A percentile compares a stretch with the other conserved stretches of the same genome.
Evolutionary conservation across 2,888 invertebrate genomes (phyloP).

Genomic region (Noctua comes): DNA sequence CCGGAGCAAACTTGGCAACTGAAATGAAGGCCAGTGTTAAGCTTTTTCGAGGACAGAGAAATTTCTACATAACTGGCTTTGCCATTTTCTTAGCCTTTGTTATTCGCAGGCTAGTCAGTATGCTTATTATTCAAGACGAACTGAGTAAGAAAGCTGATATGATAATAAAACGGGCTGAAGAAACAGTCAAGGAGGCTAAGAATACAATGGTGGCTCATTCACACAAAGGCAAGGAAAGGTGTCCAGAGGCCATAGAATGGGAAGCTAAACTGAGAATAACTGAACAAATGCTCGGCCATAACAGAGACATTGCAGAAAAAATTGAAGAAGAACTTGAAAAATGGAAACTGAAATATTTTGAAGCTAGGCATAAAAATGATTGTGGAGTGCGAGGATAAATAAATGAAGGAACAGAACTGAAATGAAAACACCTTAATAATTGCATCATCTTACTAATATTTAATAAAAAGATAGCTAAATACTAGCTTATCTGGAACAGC

Average conservation of each 20-base stretch:
- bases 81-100: constrained; percentile 93
- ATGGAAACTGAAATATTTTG: constrained; percentile 80
- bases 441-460: background rate
- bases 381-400: constrained; percentile 35
- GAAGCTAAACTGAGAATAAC: constrained; percentile 72
- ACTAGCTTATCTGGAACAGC: background rate
- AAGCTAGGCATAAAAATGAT: constrained; percentile 34
- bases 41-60: constrained; percentile 94
- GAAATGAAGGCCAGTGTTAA: constrained; percentile 93
- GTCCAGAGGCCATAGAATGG: constrained; percentile 66
- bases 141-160: constrained; percentile 91
- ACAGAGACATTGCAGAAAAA: constrained; percentile 71
- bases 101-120: constrained; percentile 91
- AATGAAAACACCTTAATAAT: background rate
- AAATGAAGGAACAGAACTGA: background rate
- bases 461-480: background rate
- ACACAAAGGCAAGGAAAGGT: constrained; percentile 55
- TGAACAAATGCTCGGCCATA: constrained; percentile 72
- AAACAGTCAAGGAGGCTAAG: constrained; percentile 89
- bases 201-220: constrained; percentile 74
- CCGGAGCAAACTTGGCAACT: constrained; percentile 86
- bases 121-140: constrained; percentile 92
- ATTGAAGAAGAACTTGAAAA: constrained; percentile 75
- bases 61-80: constrained; percentile 95
- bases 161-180: constrained; percentile 92